Evolutionary conservation across 2,888 invertebrate genomes (phyloP).

Genomic region (Arge pagana): DNA sequence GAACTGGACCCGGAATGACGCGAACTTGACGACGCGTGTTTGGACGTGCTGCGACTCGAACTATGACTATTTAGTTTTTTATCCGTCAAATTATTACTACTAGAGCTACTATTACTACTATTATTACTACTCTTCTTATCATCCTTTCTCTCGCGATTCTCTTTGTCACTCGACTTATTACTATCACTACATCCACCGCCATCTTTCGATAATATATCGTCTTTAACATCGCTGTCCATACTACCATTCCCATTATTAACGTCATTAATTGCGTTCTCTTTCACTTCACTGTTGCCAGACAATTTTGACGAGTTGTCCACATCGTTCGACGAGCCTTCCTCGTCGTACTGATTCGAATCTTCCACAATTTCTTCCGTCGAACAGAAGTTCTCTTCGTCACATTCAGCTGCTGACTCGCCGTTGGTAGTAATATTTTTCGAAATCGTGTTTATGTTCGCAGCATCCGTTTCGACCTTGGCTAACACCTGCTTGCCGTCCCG

Average conservation of each 20-base stretch:
- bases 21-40: conserved; percentile 47
- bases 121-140: conserved; percentile 47
- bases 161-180: conserved; percentile 62
- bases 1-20: conserved; percentile 42
- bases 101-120: conserved; percentile 38
- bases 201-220: conserved; percentile 41
- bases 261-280: conserved; percentile 35
- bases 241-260: conserved; percentile 27
- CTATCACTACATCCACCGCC: conserved; percentile 56
- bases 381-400: conserved; percentile 32
- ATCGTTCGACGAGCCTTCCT: conserved; percentile 7
- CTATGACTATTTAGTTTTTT: conserved; percentile 54
- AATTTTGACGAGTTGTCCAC: conserved; percentile 34
- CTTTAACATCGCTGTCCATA: conserved; percentile 36
- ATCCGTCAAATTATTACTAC: conserved; percentile 51
- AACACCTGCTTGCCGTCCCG: conserved; percentile 76
- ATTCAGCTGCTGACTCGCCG: conserved; percentile 44
- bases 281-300: conserved; percentile 46
- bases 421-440: conserved; percentile 36
- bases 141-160: conserved; percentile 60
- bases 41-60: conserved; percentile 51
- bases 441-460: conserved; percentile 45
- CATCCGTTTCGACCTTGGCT: conserved; percentile 62
- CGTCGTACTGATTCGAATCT: conserved; percentile 34
- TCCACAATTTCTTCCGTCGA: conserved; percentile 37